phyloP scores from a whole-genome alignment of 2,888 invertebrate species.

The Notodonta ziczac region DNA sequence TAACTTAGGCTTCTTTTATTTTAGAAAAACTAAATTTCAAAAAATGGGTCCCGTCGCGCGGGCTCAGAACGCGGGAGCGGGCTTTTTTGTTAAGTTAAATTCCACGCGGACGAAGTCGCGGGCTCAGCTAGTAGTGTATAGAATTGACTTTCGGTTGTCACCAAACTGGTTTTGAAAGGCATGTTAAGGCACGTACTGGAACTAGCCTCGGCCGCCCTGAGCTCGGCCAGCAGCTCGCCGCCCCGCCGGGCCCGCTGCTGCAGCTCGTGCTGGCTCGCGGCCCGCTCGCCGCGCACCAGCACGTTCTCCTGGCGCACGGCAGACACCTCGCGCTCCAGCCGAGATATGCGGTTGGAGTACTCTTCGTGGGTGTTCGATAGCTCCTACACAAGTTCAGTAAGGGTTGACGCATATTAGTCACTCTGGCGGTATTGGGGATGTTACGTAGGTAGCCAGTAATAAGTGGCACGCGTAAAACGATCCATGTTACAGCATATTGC shows the following conservation, averaged over 20 bases:
- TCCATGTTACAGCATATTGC: too few relatives aligned
- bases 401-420: too few relatives aligned
- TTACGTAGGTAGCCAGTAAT: too few relatives aligned
- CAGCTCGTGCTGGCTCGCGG: constrained; percentile 31
- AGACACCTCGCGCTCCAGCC: constrained; percentile 50
- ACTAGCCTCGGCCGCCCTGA: constrained; percentile 39
- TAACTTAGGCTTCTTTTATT: too few relatives aligned
- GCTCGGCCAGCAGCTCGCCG: constrained; percentile 23
- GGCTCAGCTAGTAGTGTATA: neutral
- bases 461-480: too few relatives aligned
- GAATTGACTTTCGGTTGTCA: neutral
- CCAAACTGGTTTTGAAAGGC: neutral
- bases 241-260: constrained; percentile 20
- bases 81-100: too few relatives aligned
- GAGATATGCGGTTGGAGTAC: constrained; percentile 48
- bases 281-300: constrained; percentile 29
- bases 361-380: constrained; percentile 48
- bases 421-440: too few relatives aligned
- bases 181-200: constrained; percentile 47
- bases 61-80: too few relatives aligned
- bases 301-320: constrained; percentile 41
- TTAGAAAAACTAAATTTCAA: too few relatives aligned
- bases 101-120: too few relatives aligned
- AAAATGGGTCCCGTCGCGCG: too few relatives aligned
- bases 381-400: constrained; percentile 42